Base-by-base conservation (phyloP, 2,888 invertebrate genomes). In the Neoascia interrupta region DNA sequence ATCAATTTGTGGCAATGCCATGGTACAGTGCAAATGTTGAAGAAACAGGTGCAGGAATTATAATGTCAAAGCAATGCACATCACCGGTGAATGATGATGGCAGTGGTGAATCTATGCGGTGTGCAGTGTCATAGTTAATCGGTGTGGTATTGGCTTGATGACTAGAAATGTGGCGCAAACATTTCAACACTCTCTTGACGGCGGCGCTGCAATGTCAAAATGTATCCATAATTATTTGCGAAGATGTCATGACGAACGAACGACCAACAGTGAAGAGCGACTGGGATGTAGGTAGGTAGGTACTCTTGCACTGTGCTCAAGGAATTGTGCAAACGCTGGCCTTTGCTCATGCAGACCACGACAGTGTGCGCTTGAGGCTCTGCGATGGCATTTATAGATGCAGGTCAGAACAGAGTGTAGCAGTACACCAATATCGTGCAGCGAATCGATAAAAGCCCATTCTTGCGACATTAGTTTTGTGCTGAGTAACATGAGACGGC, bases 21-120 rank as follows among this genome's bases (percentile, higher is more conserved):
- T n/a, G n/a, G n/a, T n/a, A n/a, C n/a, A n/a, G n/a, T n/a, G n/a
- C 39, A 75, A 69, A 69, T 58, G 41, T 53, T 53, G 39, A 21
- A 47, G 45, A 54, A 72, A 68, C 73, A 79, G 79, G 79, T 79
- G 73, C 73, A 79, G 73, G 73, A 79, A 79, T 68, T 79, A 79
- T 79, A 79, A 79, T 79, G 79, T 73, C 66, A 76, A 51, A 58
- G 72, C 56, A 37, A 64, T 72, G 45, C 63, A 51, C 54, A 70
- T 70, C 63, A 73, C 47, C 54, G 66, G 53, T 79, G 73, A 68
- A 73, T 73, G 79, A 73, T 68, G 73, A 73, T 68, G 66, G n/a
- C n/a, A n/a, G n/a, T n/a, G n/a, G n/a, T n/a, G n/a, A n/a, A n/a
- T n/a, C n/a, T n/a, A 72, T 72, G 76, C 70, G 43, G 23, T 60